Evolutionary conservation across 2,888 invertebrate genomes (phyloP).

Genomic region (Philaethria dido): DNA sequence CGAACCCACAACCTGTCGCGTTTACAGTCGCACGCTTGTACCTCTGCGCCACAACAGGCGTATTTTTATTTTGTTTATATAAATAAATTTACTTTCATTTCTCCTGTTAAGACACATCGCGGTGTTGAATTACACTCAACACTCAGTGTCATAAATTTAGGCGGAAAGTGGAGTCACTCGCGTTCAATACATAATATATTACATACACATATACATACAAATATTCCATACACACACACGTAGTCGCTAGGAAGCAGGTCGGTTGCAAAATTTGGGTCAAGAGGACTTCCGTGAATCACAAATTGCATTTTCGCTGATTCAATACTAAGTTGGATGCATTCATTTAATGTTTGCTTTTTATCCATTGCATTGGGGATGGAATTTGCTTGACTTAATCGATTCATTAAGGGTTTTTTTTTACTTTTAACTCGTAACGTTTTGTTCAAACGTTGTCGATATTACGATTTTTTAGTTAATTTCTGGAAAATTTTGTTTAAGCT

Average conservation of each 20-base stretch:
- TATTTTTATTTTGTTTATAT: no score
- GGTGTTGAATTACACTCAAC: no score
- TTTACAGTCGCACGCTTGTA: no score
- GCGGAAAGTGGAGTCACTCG: no score
- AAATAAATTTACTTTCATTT: no score
- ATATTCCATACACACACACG: neutral
- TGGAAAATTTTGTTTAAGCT: neutral
- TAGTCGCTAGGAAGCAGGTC: conserved; percentile 21
- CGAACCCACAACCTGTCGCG: no score
- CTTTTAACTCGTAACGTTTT: conserved; percentile 7
- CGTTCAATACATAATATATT: no score
- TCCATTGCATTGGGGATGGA: conserved; percentile 12
- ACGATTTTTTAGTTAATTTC: neutral
- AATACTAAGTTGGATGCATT: conserved; percentile 32
- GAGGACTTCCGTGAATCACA: conserved; percentile 36
- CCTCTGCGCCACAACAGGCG: no score
- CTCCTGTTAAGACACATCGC: no score
- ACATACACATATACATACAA: neutral
- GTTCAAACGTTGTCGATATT: conserved; percentile 9
- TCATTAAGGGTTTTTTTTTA: conserved; percentile 14
- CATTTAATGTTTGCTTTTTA: conserved; percentile 31
- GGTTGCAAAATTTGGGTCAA: conserved; percentile 34
- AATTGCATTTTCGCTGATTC: conserved; percentile 38
- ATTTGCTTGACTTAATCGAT: conserved; percentile 20
- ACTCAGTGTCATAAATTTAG: no score